phyloP scores from a whole-genome alignment of 2,888 invertebrate species.

The Diloba caeruleocephala region DNA sequence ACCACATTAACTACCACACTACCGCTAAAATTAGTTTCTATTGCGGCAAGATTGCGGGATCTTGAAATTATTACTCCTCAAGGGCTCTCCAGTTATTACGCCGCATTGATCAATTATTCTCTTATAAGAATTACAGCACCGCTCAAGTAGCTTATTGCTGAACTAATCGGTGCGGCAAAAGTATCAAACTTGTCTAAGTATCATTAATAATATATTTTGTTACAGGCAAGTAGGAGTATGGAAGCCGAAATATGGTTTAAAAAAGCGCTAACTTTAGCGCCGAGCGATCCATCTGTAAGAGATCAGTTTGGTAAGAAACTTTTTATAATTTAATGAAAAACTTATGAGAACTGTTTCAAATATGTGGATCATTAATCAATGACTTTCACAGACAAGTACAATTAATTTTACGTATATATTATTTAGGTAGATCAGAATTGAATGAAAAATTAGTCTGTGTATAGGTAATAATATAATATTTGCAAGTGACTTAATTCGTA shows the following conservation, averaged over 20 bases:
- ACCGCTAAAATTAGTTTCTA: conserved; percentile 20
- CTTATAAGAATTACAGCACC: conserved; percentile 37
- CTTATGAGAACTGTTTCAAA: neutral
- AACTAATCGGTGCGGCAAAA: conserved; percentile 26
- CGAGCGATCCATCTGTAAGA: conserved; percentile 94
- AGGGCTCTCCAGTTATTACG: conserved; percentile 29
- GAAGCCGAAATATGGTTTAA: conserved; percentile 97
- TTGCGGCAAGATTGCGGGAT: conserved; percentile 45
- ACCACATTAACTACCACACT: conserved; percentile 10
- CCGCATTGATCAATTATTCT: conserved; percentile 45
- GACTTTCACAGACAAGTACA: conserved; percentile 5
- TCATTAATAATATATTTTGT: conserved; percentile 58
- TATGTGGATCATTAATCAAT: conserved; percentile 13
- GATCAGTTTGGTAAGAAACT: conserved; percentile 94
- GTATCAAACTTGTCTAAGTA: conserved; percentile 30
- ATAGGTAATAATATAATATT: no score
- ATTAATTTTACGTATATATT: neutral
- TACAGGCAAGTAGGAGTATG: conserved; percentile 93
- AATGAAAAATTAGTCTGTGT: no score
- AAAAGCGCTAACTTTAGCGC: conserved; percentile 94
- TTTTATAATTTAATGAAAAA: conserved; percentile 13
- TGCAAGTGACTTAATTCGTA: neutral
- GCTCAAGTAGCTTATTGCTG: conserved; percentile 14
- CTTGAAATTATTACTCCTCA: conserved; percentile 40
- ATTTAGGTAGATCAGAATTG: neutral